These are phyloP conservation scores for Palythoa heliodiscus DNA, from an alignment of 92 coral and sea anemone genomes.

Conservation along the genomic window DNA sequence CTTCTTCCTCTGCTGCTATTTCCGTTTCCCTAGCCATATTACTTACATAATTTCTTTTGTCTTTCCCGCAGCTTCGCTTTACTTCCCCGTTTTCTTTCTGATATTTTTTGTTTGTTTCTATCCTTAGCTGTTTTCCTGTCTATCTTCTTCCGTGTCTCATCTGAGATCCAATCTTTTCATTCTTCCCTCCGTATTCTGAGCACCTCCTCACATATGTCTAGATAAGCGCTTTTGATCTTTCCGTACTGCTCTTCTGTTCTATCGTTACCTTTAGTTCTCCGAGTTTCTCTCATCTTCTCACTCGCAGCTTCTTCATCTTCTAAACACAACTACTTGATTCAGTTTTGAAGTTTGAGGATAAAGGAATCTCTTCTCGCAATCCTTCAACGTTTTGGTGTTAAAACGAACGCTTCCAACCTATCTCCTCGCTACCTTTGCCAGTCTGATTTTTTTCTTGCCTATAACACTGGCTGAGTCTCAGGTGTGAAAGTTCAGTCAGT, in stretches of 20 bases:
- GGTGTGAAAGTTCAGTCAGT: no score
- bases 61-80: background rate
- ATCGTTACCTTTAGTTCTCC: background rate
- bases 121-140: conserved; percentile 40
- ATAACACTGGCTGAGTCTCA: no score
- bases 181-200: background rate
- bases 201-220: background rate
- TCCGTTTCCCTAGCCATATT: conserved; percentile 5
- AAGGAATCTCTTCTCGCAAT: no score
- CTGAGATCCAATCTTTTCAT: background rate
- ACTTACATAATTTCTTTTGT: background rate
- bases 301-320: background rate
- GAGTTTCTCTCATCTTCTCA: background rate
- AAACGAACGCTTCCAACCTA: no score
- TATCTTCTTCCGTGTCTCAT: conserved; percentile 27
- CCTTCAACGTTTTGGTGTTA: no score
- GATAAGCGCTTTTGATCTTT: no score
- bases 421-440: no score
- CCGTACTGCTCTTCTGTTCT: conserved; percentile 18
- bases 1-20: background rate
- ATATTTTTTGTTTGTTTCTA: conserved; percentile 1
- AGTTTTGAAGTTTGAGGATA: no score
- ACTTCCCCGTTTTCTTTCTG: background rate
- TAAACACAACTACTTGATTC: no score
- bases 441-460: no score